phyloP scores from a whole-genome alignment of 92 coral and sea anemone species.

The Bergia sp. region DNA sequence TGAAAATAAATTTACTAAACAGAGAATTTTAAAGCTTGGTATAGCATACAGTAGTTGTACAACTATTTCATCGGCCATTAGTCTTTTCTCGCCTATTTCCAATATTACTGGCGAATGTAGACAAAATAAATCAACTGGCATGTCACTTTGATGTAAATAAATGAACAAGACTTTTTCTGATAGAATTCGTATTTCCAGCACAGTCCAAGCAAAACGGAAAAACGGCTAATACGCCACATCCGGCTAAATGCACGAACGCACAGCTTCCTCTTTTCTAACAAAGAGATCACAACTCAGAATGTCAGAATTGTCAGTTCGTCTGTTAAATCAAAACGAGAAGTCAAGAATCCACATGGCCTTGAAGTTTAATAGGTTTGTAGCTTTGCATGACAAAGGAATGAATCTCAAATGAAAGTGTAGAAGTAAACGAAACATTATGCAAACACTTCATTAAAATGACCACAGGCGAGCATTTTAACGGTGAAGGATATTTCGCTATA shows the following conservation, averaged over 20 bases:
- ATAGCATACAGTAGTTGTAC: neutral
- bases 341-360: neutral
- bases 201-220: neutral
- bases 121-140: constrained; percentile 17
- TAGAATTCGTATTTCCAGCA: neutral
- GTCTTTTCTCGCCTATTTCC: neutral
- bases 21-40: neutral
- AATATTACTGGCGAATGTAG: constrained; percentile 11
- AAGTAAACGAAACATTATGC: neutral
- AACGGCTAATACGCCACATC: neutral
- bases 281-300: neutral
- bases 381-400: constrained; percentile 5
- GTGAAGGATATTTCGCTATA: neutral
- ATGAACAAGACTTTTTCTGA: neutral
- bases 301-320: neutral
- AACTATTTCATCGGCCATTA: neutral
- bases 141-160: neutral
- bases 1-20: neutral
- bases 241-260: neutral
- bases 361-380: neutral
- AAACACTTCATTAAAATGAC: constrained; percentile 21
- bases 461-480: neutral
- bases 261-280: neutral
- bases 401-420: neutral
- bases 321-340: neutral